Evolutionary conservation across 2,797 vertebrate species (phyloP).

Genomic region (Sebastes wilsoni): DNA sequence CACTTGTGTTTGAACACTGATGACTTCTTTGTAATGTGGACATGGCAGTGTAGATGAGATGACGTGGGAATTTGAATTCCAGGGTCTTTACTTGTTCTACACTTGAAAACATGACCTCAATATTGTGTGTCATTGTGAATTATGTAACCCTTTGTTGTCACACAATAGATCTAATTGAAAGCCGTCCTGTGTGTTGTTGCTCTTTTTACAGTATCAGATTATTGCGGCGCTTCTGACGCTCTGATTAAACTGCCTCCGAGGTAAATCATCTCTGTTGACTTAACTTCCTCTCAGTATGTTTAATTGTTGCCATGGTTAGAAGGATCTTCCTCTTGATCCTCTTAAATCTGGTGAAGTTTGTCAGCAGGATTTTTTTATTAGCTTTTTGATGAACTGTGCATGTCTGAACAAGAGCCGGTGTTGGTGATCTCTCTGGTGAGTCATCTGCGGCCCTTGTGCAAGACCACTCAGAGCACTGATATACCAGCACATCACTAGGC

Average conservation of each 20-base stretch:
- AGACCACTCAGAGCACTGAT: not conserved
- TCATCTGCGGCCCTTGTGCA: not conserved
- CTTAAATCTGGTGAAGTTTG: constrained; percentile 7
- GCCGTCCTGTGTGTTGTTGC: not conserved
- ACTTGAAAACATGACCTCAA: not conserved
- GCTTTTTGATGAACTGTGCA: not conserved
- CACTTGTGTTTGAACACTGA: not conserved
- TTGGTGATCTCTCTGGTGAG: not conserved
- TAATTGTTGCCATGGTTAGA: not conserved
- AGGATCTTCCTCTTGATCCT: constrained; percentile 2
- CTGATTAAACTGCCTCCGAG: not conserved
- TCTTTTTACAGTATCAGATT: not conserved
- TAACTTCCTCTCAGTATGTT: not conserved
- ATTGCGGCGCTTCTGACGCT: not conserved
- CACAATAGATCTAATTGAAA: not conserved
- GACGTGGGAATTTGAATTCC: not conserved
- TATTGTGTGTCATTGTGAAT: not conserved
- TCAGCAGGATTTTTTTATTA: not conserved
- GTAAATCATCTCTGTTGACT: not conserved
- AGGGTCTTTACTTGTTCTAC: not conserved
- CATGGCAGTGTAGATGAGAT: too few relatives aligned
- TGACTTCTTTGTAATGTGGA: not conserved
- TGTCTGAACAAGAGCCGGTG: not conserved
- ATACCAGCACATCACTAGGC: not conserved
- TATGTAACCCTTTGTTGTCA: not conserved